Evolutionary conservation across 2,888 invertebrate genomes (phyloP), one percentile per base, ranked within the genome.

Genomic region (Lasioglossum marginatum): DNA sequence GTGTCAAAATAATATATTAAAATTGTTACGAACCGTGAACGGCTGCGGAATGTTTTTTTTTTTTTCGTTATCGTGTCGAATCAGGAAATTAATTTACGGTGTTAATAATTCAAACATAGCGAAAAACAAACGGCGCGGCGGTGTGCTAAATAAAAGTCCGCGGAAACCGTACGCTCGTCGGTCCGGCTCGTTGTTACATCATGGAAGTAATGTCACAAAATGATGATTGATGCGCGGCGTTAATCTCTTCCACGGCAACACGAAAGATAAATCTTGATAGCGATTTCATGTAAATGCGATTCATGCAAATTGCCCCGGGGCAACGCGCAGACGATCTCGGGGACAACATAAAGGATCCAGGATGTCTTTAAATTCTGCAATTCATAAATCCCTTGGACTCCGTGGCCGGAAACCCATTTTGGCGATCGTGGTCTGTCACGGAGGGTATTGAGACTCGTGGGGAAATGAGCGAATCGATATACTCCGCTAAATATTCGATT

Each of bases 271-370:
- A 83, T 84, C 83, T 83, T 57, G 77, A 84, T 83, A 77, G 83
- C 48, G 74, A 83, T 77, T 83, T 77, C 83, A 77, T 74, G 84
- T 84, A 83, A 83, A 84, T 74, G 68, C 83, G 68, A 83, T 83
- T 83, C 72, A 77, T 73, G 84, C 76, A 77, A 83, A 84, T 83
- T 83, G 77, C 52, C 43, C 37, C 66, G 76, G 37, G 52, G 77
- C 37, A 73, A 77, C 83, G 37, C 60, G 57, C 4, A 23, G 75
- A 27, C n/a, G 57, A 19, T 57, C 37, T n/a, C 37, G 57, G 37
- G 27, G 60, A 34, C 34, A 27, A 16, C 16, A 60, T 68, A 57
- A 60, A 40, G 40, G 40, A 40, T n/a, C 12, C 75, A 57, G 57
- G 40, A 40, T 40, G 75, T 57, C 52, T 40, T 57, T 40, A 40